Evolutionary conservation across 2,888 invertebrate species (phyloP).

Genomic region (Meliscaeva auricollis): DNA sequence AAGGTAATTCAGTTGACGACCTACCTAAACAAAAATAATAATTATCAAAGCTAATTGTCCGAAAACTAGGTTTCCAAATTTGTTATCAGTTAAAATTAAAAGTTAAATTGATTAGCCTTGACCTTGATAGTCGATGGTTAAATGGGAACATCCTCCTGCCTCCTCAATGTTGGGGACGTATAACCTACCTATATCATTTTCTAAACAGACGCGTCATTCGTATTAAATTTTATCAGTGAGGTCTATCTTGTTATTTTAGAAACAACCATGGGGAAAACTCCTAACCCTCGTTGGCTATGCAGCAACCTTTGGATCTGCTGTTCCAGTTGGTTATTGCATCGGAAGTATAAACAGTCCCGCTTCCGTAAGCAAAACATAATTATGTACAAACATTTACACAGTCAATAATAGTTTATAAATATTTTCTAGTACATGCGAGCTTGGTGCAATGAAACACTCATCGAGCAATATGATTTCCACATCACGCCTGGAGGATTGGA

Average conservation of each 20-base stretch:
- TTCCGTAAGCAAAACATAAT: constrained; percentile 85
- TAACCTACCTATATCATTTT: no score
- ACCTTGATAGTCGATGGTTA: constrained; percentile 9
- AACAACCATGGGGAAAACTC: constrained; percentile 80
- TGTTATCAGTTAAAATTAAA: constrained; percentile 41
- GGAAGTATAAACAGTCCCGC: constrained; percentile 94
- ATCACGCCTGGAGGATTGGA: constrained; percentile 86
- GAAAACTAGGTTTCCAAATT: not conserved
- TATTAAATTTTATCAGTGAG: no score
- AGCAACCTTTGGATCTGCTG: constrained; percentile 90
- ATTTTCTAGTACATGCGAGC: constrained; percentile 86
- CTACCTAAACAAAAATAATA: not conserved
- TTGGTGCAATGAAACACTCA: constrained; percentile 90
- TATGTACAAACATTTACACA: no score
- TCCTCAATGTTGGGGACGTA: no score
- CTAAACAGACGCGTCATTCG: no score
- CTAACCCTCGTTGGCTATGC: constrained; percentile 89
- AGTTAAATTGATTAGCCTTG: constrained; percentile 60
- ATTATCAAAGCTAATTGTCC: not conserved
- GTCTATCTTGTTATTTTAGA: constrained; percentile 77
- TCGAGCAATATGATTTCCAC: constrained; percentile 86
- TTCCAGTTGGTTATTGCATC: constrained; percentile 93
- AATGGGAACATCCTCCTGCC: no score
- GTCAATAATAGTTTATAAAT: not conserved
- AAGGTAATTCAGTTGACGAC: constrained; percentile 41